Evolutionary conservation across 2,797 vertebrate genomes (phyloP).

Genomic region (Periparus ater): DNA sequence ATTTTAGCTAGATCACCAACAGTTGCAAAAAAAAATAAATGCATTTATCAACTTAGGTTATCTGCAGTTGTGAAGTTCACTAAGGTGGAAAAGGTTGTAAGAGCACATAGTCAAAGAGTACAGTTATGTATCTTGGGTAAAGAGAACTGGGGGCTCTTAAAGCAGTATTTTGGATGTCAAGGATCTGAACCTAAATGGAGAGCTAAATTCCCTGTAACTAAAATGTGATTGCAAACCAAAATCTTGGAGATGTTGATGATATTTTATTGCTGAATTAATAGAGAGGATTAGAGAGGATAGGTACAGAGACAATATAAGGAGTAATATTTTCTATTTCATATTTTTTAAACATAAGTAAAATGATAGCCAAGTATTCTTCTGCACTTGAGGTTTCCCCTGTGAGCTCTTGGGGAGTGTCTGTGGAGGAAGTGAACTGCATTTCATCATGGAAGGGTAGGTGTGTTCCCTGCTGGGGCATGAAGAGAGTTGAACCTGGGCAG

Average conservation of each 20-base stretch:
- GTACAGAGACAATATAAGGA: background rate
- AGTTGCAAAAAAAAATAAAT: background rate
- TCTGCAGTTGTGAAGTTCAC: background rate
- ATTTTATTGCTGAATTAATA: background rate
- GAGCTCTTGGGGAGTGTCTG: background rate
- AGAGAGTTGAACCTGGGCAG: background rate
- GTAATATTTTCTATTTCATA: background rate
- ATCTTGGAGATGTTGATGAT: background rate
- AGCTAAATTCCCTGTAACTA: background rate
- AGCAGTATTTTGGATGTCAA: background rate
- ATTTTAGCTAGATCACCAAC: background rate
- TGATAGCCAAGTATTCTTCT: background rate
- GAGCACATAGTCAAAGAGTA: background rate
- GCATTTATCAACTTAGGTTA: background rate
- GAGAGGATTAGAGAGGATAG: background rate
- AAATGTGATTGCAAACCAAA: background rate
- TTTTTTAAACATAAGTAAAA: background rate
- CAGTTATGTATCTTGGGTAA: background rate
- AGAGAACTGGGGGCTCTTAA: background rate
- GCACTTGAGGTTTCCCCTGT: background rate
- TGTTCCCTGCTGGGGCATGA: background rate
- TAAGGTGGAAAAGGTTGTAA: background rate
- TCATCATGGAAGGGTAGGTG: background rate
- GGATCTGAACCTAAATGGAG: background rate
- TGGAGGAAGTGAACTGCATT: background rate